phyloP scores from a whole-genome alignment of 2,888 invertebrate genomes.

The Clunio marinus region DNA sequence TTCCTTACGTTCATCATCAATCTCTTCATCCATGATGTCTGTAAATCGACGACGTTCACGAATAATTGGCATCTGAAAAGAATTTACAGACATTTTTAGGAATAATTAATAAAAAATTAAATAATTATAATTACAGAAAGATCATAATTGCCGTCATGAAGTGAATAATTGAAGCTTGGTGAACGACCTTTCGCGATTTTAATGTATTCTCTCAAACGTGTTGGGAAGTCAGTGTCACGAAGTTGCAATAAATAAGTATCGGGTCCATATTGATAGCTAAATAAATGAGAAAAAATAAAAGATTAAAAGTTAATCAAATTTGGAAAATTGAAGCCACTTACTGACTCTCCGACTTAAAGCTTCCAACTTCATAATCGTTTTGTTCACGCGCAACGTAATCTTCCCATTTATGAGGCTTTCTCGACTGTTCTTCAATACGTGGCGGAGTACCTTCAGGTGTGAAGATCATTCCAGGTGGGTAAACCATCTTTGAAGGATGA shows the following conservation, averaged over 20 bases:
- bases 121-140: slow-evolving; percentile 61
- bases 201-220: slow-evolving; percentile 86
- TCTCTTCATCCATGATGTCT: slow-evolving; percentile 93
- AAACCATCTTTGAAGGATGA: slow-evolving; percentile 91
- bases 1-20: slow-evolving; percentile 81
- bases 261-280: slow-evolving; percentile 91
- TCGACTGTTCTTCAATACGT: slow-evolving; percentile 46
- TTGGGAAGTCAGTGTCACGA: slow-evolving; percentile 92
- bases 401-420: slow-evolving; percentile 60
- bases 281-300: slow-evolving; percentile 41
- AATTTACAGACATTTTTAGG: slow-evolving; percentile 8
- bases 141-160: slow-evolving; percentile 69
- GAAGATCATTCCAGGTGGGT: slow-evolving; percentile 78
- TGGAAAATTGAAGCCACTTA: slow-evolving; percentile 53
- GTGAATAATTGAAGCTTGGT: slow-evolving; percentile 62
- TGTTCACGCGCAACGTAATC: slow-evolving; percentile 64
- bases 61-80: slow-evolving; percentile 68
- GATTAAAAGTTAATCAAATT: not conserved
- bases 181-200: slow-evolving; percentile 81
- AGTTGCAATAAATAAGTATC: slow-evolving; percentile 93
- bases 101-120: not conserved
- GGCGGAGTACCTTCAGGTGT: slow-evolving; percentile 75
- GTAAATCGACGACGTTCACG: slow-evolving; percentile 86
- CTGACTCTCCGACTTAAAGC: slow-evolving; percentile 81
- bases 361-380: slow-evolving; percentile 78